phyloP scores from a whole-genome alignment of 2,113 vertebrate species.

The Physeter macrocephalus region DNA sequence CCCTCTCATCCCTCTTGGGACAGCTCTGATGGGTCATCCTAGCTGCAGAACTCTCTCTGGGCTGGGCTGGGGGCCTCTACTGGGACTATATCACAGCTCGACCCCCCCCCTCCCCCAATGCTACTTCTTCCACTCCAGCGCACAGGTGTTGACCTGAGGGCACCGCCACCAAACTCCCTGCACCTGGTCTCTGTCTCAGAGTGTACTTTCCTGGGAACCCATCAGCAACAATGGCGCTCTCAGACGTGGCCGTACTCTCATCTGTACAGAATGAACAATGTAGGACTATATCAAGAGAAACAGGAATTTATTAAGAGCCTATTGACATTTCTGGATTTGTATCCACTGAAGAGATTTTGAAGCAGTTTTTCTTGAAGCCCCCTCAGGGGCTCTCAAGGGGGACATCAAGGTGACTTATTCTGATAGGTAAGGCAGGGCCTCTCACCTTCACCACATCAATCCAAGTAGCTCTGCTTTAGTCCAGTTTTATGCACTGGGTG shows the following conservation, averaged over 20 bases:
- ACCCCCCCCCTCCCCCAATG: not conserved
- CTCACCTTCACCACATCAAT: not conserved
- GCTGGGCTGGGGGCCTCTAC: not conserved
- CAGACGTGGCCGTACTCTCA: rapidly evolving
- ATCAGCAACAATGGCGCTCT: rapidly evolving
- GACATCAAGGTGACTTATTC: rapidly evolving
- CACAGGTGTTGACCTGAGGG: too few species aligned
- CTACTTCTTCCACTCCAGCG: rapidly evolving
- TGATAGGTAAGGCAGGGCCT: rapidly evolving
- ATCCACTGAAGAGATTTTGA: not conserved
- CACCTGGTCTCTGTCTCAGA: not conserved
- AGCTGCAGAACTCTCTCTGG: rapidly evolving
- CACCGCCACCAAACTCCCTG: rapidly evolving
- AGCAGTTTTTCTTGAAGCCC: not conserved
- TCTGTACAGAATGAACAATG: not conserved
- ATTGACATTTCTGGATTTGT: not conserved
- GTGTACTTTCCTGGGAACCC: rapidly evolving
- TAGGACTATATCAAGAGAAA: rapidly evolving
- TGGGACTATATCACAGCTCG: rapidly evolving
- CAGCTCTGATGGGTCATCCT: rapidly evolving
- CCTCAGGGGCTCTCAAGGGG: not conserved
- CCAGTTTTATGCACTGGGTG: not conserved
- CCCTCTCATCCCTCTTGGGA: rapidly evolving
- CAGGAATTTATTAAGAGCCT: too few species aligned
- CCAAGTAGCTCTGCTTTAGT: not conserved